Percentiles rank a stretch among this genome's conserved stretches.
Conservation (phyloP, 2,797 vertebrate species). For the Ceryle rudis region DNA sequence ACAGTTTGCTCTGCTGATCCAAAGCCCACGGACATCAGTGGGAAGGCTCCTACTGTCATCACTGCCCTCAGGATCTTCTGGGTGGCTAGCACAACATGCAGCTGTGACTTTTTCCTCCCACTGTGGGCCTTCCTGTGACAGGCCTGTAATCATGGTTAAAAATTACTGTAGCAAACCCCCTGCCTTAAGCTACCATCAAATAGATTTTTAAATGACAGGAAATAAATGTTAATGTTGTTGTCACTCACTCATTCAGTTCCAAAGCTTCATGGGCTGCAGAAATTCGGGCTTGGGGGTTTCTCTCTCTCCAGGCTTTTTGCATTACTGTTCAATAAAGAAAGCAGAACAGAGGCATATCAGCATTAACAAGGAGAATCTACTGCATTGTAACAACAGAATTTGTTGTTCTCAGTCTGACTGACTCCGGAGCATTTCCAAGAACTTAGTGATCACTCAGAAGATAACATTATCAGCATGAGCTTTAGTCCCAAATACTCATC, state of each 20-base stretch:
- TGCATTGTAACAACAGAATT: not conserved
- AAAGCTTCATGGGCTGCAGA: slow-evolving; percentile 97
- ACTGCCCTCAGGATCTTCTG: not conserved
- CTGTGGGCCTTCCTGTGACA: not conserved
- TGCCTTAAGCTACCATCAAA: slow-evolving; percentile 4
- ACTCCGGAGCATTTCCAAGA: slow-evolving; percentile 1
- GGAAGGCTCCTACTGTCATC: not conserved
- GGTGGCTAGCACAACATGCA: not conserved
- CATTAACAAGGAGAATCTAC: slow-evolving; percentile 7
- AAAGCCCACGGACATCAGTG: not conserved
- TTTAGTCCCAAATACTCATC: not conserved
- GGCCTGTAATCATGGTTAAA: not conserved
- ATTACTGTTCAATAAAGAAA: slow-evolving; percentile 86
- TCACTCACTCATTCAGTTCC: slow-evolving; percentile 96
- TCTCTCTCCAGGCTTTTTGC: slow-evolving; percentile 99
- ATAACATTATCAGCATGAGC: not conserved
- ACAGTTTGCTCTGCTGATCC: not conserved
- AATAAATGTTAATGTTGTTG: slow-evolving; percentile 15
- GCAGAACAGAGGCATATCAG: slow-evolving; percentile 1
- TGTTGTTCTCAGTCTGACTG: slow-evolving; percentile 15
- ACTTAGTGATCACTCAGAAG: not conserved
- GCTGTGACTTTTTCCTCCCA: not conserved
- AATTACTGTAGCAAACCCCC: not conserved
- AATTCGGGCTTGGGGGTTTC: slow-evolving; percentile 97
- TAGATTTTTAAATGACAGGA: slow-evolving; percentile 15